These are phyloP conservation scores for Hyperoplus lanceolatus DNA, from an alignment of 2,797 vertebrate genomes.

Conservation along the genomic window DNA sequence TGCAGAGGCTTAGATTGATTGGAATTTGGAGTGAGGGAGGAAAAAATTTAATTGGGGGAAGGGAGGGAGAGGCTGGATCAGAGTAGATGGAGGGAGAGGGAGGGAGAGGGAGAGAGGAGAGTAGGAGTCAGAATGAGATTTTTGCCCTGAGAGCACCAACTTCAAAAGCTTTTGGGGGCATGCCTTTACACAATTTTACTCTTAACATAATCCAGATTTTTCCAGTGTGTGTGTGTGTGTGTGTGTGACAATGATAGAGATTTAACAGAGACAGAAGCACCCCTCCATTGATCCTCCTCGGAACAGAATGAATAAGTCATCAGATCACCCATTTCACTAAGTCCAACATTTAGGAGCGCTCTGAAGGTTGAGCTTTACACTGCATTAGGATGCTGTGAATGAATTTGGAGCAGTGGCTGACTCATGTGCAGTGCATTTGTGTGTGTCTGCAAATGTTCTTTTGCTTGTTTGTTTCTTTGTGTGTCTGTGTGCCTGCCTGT, in stretches of 20 bases:
- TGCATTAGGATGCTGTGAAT: constrained; percentile 43
- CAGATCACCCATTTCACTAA: constrained; percentile 51
- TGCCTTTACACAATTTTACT: constrained; percentile 70
- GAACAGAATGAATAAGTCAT: constrained; percentile 68
- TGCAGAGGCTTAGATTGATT: constrained; percentile 75
- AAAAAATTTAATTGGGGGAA: constrained; percentile 61
- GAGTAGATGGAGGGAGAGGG: constrained; percentile 46
- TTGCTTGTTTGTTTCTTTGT: constrained; percentile 46
- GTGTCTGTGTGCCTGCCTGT: constrained; percentile 26
- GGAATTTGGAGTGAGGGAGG: constrained; percentile 68
- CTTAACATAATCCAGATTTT: constrained; percentile 74
- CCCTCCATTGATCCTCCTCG: constrained; percentile 45
- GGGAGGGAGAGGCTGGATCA: constrained; percentile 40
- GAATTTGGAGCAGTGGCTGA: constrained; percentile 39
- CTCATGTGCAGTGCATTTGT: constrained; percentile 29
- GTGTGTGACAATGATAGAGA: constrained; percentile 37
- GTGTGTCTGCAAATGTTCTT: constrained; percentile 42
- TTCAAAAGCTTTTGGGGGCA: constrained; percentile 73
- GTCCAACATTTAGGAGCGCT: constrained; percentile 64
- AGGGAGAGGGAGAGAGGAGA: constrained; percentile 42
- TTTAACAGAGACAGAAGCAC: constrained; percentile 49
- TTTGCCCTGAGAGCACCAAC: constrained; percentile 71
- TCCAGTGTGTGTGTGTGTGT: constrained; percentile 33
- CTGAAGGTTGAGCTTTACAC: constrained; percentile 55
- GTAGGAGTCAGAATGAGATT: constrained; percentile 76